These are phyloP conservation scores for Ophthalmotilapia sp. DNA, from an alignment of 2,113 vertebrate species.

Conservation along the genomic window DNA sequence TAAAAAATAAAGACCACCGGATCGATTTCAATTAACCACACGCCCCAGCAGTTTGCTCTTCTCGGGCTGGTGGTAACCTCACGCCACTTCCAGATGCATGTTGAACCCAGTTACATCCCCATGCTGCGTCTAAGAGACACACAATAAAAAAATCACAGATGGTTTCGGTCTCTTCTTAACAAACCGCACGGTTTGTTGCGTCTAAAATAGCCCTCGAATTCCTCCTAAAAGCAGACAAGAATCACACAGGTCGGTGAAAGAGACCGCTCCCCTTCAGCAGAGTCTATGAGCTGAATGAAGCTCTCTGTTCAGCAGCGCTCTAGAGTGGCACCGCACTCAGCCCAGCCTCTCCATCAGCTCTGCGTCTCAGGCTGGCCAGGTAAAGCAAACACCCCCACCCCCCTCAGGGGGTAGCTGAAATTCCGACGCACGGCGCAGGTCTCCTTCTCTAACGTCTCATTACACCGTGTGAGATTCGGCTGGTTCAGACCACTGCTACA, in stretches of 20 bases:
- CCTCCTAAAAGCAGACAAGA: not conserved
- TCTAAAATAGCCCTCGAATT: not conserved
- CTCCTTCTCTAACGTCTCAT: not conserved
- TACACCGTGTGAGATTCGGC: not conserved
- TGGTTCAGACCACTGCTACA: not conserved
- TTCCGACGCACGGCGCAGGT: not conserved
- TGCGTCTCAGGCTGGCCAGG: constrained; percentile 21
- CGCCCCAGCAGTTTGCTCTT: constrained; percentile 45
- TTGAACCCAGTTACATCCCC: constrained; percentile 31
- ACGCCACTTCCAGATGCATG: constrained; percentile 30
- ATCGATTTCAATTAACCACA: constrained; percentile 50
- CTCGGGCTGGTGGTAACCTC: constrained; percentile 25
- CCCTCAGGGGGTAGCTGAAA: not conserved
- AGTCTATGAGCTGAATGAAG: not conserved
- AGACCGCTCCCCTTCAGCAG: constrained; percentile 39
- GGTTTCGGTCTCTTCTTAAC: not conserved
- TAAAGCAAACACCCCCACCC: not conserved
- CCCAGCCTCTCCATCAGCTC: constrained; percentile 32
- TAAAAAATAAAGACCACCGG: constrained; percentile 16
- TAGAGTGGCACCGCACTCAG: constrained; percentile 10
- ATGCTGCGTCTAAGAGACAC: not conserved
- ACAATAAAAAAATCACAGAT: not conserved
- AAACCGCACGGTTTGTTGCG: not conserved
- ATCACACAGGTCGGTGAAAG: not conserved
- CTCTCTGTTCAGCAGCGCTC: constrained; percentile 13